A percentile compares a stretch with the other conserved stretches of the same genome.
Conservation (phyloP, 2,797 vertebrate species). For the Pseudomugil tenellus region DNA sequence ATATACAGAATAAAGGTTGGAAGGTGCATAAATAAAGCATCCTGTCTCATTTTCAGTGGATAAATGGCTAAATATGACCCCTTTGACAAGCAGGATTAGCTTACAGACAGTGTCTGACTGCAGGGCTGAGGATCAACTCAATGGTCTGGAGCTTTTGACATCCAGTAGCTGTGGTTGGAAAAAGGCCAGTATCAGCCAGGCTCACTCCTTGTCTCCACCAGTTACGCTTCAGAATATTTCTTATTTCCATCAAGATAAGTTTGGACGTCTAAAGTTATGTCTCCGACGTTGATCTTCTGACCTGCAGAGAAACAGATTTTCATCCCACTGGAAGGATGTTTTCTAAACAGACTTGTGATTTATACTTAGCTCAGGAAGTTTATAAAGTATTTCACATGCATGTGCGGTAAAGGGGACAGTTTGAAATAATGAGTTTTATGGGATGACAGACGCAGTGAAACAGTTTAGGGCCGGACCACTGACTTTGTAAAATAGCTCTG, state of each 20-base stretch:
- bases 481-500: background rate
- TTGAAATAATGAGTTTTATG: conserved; percentile 34
- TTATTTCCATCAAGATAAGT: conserved; percentile 34
- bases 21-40: background rate
- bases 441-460: conserved; percentile 3
- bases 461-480: conserved; percentile 2
- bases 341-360: conserved; percentile 28
- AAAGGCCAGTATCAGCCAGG: conserved; percentile 58
- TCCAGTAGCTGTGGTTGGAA: conserved; percentile 64
- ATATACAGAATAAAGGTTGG: background rate
- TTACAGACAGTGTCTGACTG: conserved; percentile 31
- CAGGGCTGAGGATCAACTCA: conserved; percentile 40
- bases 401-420: conserved; percentile 56
- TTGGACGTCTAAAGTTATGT: conserved; percentile 40
- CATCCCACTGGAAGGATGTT: conserved; percentile 22
- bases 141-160: conserved; percentile 51
- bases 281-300: conserved; percentile 35
- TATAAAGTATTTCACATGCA: conserved; percentile 51
- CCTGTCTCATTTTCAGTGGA: background rate
- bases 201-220: conserved; percentile 52
- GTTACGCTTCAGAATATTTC: conserved; percentile 26
- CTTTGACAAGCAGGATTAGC: conserved; percentile 19
- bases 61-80: conserved; percentile 15
- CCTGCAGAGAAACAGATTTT: conserved; percentile 26
- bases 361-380: conserved; percentile 31